Base-by-base conservation (phyloP, 2,797 vertebrate species). In the Etheostoma nigrum region DNA sequence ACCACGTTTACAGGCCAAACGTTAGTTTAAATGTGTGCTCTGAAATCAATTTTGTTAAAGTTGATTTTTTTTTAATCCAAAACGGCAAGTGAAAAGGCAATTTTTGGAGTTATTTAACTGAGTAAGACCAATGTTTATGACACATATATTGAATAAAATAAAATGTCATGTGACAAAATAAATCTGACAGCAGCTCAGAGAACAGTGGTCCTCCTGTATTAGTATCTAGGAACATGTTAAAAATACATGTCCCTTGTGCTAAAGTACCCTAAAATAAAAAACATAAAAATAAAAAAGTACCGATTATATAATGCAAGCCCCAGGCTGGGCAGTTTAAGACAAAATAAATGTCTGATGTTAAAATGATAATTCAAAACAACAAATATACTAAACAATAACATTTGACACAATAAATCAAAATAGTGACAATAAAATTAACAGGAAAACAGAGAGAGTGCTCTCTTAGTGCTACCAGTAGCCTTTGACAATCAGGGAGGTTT, bases 381-480 rank as follows among this genome's bases (percentile, higher is more conserved):
- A 75, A 82, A 63, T 81, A 86, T 79, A 88, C 91, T 93, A 94
- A 89, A 94, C 86, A 82, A 93, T 89, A 93, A 93, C 78, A 78
- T 86, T 80, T 88, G 73, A 92, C 86, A 87, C 88, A 88, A 89
- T 88, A 76, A 89, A 86, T 91, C 79, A 83, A 82, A 88, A 89
- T 90, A 90, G 88, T 78, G 90, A 94, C 83, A 92, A 86, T 90
- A 88, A 85, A 86, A 88, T 76, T 62, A 80, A 85, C 72, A 88
- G 71, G 78, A 84, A 78, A 68, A 78, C 49, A 81, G 58, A 90
- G 89, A 82, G 79, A 78, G 81, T 40, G 78, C 87, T 89, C 89
- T 93, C 90, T 89, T 92, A 88, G 91, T 92, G 93, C 94, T 94
- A 93, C 93, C 94, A 93, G 93, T 93, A 93, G 94, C 93, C 92